Evolutionary conservation across 2,797 vertebrate species (phyloP).

Genomic region (Perodicticus potto): DNA sequence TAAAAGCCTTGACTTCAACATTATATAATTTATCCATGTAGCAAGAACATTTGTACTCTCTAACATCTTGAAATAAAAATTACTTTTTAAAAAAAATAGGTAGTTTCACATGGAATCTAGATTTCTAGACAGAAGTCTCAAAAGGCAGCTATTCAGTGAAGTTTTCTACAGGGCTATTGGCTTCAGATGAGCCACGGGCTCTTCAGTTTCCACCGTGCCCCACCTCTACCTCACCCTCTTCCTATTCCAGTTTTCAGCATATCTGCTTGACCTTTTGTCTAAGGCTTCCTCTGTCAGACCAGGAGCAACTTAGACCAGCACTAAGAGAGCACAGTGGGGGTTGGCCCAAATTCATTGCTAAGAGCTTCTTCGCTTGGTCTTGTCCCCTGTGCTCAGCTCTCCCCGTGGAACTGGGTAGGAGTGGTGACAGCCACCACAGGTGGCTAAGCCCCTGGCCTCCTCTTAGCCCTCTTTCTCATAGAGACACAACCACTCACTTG

Average conservation of each 20-base stretch:
- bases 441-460: not conserved
- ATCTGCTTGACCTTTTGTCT: not conserved
- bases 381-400: not conserved
- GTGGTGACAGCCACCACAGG: not conserved
- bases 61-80: not conserved
- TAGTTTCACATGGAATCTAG: not conserved
- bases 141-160: not conserved
- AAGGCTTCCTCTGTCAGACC: not conserved
- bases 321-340: not conserved
- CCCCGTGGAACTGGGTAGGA: too few relatives aligned
- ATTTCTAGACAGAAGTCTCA: not conserved
- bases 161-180: not conserved
- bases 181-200: not conserved
- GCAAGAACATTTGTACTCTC: not conserved
- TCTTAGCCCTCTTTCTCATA: not conserved
- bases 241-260: not conserved
- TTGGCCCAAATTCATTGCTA: not conserved
- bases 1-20: not conserved
- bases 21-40: not conserved
- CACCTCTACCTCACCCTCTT: not conserved
- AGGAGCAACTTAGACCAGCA: not conserved
- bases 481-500: slow-evolving; percentile 89
- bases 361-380: not conserved
- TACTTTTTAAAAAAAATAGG: not conserved
- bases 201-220: not conserved